phyloP scores from a whole-genome alignment of 2,113 vertebrate species.

The Hippocampus comes region DNA sequence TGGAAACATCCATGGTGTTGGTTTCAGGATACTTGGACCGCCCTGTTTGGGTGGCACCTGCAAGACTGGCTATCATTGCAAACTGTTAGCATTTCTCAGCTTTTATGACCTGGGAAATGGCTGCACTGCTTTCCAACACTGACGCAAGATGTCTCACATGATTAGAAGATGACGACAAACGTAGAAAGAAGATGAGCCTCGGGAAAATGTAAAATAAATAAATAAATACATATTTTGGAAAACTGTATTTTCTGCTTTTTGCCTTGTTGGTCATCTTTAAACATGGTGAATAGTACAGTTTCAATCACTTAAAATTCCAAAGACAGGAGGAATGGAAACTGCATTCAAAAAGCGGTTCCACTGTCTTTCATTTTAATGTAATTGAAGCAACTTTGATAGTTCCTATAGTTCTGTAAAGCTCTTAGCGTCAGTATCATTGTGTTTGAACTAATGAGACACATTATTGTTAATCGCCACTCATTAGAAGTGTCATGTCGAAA shows the following conservation, averaged over 20 bases:
- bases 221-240: neutral
- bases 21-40: conserved; percentile 45
- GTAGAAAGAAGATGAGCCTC: neutral
- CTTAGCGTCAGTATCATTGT: conserved; percentile 34
- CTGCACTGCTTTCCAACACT: conserved; percentile 18
- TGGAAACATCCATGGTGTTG: conserved; percentile 63
- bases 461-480: conserved; percentile 66
- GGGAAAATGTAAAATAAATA: neutral
- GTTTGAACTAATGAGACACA: conserved; percentile 66
- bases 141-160: neutral
- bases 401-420: conserved; percentile 11
- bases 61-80: conserved; percentile 64
- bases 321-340: neutral
- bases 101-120: conserved; percentile 28
- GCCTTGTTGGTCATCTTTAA: neutral
- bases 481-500: conserved; percentile 49
- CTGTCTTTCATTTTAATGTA: neutral
- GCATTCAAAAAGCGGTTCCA: neutral
- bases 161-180: neutral
- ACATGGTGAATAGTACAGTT: neutral
- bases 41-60: conserved; percentile 65
- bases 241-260: neutral
- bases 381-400: neutral
- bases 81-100: conserved; percentile 71
- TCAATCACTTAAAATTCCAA: neutral